Percentiles rank a stretch among this genome's conserved stretches.
These are phyloP conservation scores for Nomada flava DNA, from an alignment of 2,888 invertebrate genomes.

Conservation along the genomic window DNA sequence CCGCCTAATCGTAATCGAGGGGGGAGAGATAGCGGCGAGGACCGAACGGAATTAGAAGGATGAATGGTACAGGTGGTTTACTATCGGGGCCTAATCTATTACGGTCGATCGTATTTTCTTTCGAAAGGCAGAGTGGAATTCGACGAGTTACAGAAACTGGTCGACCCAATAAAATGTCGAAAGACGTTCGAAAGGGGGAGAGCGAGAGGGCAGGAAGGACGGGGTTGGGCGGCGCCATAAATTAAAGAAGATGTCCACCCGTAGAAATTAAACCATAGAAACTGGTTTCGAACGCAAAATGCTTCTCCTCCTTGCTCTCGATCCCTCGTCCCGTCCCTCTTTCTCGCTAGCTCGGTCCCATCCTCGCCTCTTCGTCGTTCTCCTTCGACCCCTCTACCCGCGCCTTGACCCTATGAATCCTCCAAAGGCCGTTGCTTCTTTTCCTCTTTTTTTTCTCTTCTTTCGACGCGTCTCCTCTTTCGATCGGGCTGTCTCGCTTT, in stretches of 20 bases:
- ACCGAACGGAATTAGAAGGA: neutral
- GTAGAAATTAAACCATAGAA: conserved; percentile 82
- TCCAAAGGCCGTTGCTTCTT: conserved; percentile 9
- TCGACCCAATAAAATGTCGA: conserved; percentile 80
- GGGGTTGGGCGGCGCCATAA: conserved; percentile 76
- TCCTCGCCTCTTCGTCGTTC: conserved; percentile 5
- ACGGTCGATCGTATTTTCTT: conserved; percentile 39
- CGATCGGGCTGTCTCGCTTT: conserved; percentile 50
- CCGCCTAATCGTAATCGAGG: conserved; percentile 4
- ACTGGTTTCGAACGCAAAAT: conserved; percentile 80
- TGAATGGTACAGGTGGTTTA: conserved; percentile 4
- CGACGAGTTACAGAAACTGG: conserved; percentile 75
- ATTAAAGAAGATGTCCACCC: conserved; percentile 81
- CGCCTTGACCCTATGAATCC: conserved; percentile 39
- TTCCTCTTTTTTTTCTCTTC: conserved; percentile 42
- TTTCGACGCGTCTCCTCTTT: conserved; percentile 5
- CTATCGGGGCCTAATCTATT: conserved; percentile 6
- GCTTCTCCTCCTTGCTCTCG: conserved; percentile 57
- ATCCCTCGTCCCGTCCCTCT: conserved; percentile 25
- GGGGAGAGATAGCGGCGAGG: neutral
- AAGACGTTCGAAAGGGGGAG: conserved; percentile 71
- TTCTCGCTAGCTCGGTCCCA: neutral
- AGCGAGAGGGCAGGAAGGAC: conserved; percentile 49
- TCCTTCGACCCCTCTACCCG: conserved; percentile 45
- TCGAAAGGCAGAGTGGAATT: conserved; percentile 40